Conservation (phyloP, 2,797 vertebrate species). For the Cuculus canorus region DNA sequence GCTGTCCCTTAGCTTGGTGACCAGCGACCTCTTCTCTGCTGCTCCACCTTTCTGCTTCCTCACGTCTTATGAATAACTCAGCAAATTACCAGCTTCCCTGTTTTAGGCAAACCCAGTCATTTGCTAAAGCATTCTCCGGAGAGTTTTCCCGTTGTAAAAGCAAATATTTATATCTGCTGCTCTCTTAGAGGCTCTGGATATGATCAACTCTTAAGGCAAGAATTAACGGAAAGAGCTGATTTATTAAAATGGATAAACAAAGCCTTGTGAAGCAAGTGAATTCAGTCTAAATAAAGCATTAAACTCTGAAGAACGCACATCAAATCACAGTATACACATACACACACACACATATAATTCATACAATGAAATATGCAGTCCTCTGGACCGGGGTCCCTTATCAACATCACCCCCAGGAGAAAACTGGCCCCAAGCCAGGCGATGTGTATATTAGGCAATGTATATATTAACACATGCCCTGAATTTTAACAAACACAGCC, state of each 20-base stretch:
- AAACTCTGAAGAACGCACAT: slow-evolving; percentile 23
- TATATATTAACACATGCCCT: not conserved
- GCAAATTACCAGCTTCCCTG: not conserved
- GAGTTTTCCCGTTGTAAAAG: slow-evolving; percentile 12
- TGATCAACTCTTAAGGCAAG: slow-evolving; percentile 39
- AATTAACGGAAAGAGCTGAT: slow-evolving; percentile 40
- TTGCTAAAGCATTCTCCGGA: slow-evolving; percentile 3
- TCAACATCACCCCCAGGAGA: not conserved
- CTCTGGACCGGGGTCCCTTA: not conserved
- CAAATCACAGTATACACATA: not conserved
- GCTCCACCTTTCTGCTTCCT: not conserved
- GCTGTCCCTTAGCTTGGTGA: not conserved
- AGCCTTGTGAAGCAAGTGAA: slow-evolving; percentile 49
- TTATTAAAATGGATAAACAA: slow-evolving; percentile 70
- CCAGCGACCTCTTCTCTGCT: not conserved
- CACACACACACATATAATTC: not conserved
- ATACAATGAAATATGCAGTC: not conserved
- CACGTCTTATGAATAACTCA: not conserved
- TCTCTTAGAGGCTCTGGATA: slow-evolving; percentile 45
- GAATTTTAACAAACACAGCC: not conserved
- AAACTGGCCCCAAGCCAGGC: not conserved
- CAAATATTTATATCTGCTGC: slow-evolving; percentile 61
- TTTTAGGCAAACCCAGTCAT: not conserved
- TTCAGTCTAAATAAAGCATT: slow-evolving; percentile 65
- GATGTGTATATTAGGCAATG: not conserved